Base-by-base conservation (phyloP, 1,140 invertebrate species). In the Popillia japonica region DNA sequence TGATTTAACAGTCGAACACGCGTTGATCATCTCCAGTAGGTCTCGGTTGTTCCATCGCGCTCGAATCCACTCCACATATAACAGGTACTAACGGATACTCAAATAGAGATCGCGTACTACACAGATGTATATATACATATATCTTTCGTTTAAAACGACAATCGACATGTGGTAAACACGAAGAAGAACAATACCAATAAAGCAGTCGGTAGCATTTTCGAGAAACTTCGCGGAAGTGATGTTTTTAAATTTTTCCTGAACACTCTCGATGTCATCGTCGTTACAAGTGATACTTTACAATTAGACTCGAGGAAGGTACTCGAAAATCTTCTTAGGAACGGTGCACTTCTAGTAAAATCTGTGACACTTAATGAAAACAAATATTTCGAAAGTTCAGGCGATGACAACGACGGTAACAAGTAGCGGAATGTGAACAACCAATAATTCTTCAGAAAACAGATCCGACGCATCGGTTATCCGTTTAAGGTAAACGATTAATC, bases 1-100 rank as follows among this genome's bases (percentile, higher is more conserved):
- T 44, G 72, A 74, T 74, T 74, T 74, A 74, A 74, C 72, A 74
- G 72, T 14, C 72, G 72, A 4, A n/a, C 72, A 44, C 72, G 34
- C 3, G 10, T 20, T 41, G 40, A 41, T 74, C 72, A 41, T 44
- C 72, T 74, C 27, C 72, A 74, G 72, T 74, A 74, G 72, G 72
- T 74, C 72, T 74, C 72, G 72, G 72, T 74, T 20, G 40, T 44
- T 8, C 34, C 41, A 34, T 68, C 61, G 61, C 61, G 61, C 22
- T 34, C 22, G 61, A 68, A 27, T 34, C 27, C 27, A 34, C 27
- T 34, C 27, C 27, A 34, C 27, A 34, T 34, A 34, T 34, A 34
- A 34, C 27, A 34, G 27, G 27, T 34, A 34, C 4, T 34, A 34
- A 34, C 27, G 27, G 27, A 4, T 34, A 34, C 27, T 34, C 27